Evolutionary conservation across 2,113 vertebrate species (phyloP).

Genomic region (Nestor notabilis): DNA sequence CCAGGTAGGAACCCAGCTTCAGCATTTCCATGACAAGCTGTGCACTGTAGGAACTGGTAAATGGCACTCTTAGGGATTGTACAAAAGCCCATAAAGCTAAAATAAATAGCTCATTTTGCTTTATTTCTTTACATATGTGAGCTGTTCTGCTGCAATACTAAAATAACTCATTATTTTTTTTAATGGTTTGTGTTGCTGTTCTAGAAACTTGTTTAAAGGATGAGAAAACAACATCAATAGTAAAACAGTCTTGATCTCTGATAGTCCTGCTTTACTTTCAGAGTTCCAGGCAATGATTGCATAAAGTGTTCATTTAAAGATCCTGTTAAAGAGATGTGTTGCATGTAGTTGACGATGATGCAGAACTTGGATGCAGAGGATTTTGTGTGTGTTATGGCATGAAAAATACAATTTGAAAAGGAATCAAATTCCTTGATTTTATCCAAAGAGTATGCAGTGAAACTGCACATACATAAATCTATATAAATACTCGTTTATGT

Average conservation of each 20-base stretch:
- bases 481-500: background rate
- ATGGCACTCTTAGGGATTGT: background rate
- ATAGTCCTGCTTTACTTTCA: background rate
- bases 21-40: background rate
- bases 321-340: background rate
- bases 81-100: background rate
- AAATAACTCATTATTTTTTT: background rate
- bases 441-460: background rate
- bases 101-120: background rate
- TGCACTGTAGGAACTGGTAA: background rate
- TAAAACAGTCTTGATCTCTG: background rate
- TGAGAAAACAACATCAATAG: background rate
- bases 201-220: background rate
- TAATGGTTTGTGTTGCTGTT: background rate
- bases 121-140: background rate
- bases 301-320: background rate
- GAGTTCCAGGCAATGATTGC: background rate
- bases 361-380: background rate
- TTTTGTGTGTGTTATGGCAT: background rate
- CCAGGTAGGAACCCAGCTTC: constrained; percentile 81
- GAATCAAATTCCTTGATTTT: background rate
- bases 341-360: background rate
- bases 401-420: background rate
- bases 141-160: background rate
- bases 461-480: background rate